Evolutionary conservation across 2,888 invertebrate species (phyloP).

Genomic region (Folsomia candida): DNA sequence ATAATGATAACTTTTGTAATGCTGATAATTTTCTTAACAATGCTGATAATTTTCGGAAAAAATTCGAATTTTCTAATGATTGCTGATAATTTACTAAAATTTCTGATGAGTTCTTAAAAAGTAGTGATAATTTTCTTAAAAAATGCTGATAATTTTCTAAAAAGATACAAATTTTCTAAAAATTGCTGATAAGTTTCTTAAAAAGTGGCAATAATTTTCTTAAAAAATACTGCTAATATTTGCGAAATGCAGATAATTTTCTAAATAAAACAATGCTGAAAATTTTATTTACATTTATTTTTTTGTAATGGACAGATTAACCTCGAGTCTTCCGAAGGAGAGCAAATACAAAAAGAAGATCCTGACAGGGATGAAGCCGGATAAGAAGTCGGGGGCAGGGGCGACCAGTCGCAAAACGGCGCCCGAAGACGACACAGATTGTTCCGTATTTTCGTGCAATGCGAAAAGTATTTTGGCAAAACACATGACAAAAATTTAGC

Average conservation of each 20-base stretch:
- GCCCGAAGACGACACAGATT: not conserved
- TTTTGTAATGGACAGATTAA: slow-evolving; percentile 13
- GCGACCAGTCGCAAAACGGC: not conserved
- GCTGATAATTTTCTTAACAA: too few relatives aligned
- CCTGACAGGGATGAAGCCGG: slow-evolving; percentile 15
- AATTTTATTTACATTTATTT: too few relatives aligned
- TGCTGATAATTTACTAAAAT: not conserved
- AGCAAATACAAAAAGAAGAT: slow-evolving; percentile 25
- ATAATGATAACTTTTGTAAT: not conserved
- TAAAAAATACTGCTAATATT: too few relatives aligned
- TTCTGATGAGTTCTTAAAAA: slow-evolving; percentile 4
- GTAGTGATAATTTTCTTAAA: too few relatives aligned
- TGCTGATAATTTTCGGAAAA: too few relatives aligned
- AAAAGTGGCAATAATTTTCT: not conserved
- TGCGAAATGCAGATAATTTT: too few relatives aligned
- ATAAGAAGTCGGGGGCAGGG: not conserved
- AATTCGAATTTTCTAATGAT: not conserved
- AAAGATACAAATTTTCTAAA: not conserved
- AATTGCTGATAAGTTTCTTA: not conserved
- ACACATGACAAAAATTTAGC: not conserved
- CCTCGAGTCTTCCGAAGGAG: slow-evolving; percentile 20
- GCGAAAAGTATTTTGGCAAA: not conserved
- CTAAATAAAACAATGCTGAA: too few relatives aligned
- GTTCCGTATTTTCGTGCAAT: slow-evolving; percentile 1
- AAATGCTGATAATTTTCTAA: not conserved